phyloP scores from a whole-genome alignment of 1,140 invertebrate genomes.

The Himalopsyche phryganea region DNA sequence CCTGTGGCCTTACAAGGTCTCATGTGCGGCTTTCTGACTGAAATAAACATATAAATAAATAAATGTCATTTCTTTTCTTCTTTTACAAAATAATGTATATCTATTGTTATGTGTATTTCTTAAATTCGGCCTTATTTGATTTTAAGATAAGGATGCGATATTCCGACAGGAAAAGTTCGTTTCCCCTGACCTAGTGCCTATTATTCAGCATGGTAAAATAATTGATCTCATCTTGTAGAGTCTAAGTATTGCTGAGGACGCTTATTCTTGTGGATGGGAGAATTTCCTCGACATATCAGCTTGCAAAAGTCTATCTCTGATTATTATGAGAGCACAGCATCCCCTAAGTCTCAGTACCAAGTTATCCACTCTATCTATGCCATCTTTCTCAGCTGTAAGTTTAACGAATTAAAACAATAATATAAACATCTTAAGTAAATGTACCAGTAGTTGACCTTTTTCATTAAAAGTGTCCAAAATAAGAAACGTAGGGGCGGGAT shows the following conservation, averaged over 20 bases:
- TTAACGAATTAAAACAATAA: too few relatives aligned
- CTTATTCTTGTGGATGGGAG: constrained; percentile 9
- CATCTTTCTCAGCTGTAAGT: constrained; percentile 8
- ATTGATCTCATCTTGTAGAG: not conserved
- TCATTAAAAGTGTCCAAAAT: too few relatives aligned
- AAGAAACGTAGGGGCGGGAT: too few relatives aligned
- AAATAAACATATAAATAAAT: not conserved
- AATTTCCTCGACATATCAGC: not conserved
- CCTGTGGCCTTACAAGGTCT: too few relatives aligned
- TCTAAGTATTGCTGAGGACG: not conserved
- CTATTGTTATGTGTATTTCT: not conserved
- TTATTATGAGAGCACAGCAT: constrained; percentile 14
- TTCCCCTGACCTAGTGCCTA: too few relatives aligned
- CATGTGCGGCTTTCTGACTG: not conserved
- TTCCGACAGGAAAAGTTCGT: not conserved
- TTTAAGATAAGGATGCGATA: too few relatives aligned
- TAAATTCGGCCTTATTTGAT: too few relatives aligned
- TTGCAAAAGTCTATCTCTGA: constrained; percentile 5
- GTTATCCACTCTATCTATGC: constrained; percentile 2
- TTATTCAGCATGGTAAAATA: not conserved
- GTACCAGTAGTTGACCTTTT: too few relatives aligned
- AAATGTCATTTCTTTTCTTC: too few relatives aligned
- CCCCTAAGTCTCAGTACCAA: not conserved
- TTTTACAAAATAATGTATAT: not conserved
- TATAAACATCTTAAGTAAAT: too few relatives aligned